Evolutionary conservation across 1,140 invertebrate species (phyloP).

Genomic region (Spodoptera frugiperda): DNA sequence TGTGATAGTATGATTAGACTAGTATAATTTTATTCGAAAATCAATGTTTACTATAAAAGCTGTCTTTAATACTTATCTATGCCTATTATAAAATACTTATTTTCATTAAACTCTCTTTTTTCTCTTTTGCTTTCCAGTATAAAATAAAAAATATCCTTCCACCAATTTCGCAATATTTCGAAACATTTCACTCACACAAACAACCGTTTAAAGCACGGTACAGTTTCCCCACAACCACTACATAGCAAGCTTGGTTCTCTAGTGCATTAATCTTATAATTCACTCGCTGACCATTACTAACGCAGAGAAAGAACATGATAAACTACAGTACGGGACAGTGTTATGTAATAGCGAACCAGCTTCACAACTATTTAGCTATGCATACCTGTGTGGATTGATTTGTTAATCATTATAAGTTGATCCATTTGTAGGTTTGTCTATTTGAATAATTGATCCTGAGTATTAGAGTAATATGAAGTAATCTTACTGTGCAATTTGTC

Average conservation of each 20-base stretch:
- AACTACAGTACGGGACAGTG: not conserved
- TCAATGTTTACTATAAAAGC: no score
- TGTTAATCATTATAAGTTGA: constrained; percentile 3
- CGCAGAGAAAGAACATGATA: constrained; percentile 10
- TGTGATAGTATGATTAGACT: no score
- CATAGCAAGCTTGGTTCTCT: constrained; percentile 16
- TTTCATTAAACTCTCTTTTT: no score
- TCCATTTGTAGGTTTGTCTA: not conserved
- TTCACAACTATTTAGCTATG: constrained; percentile 25
- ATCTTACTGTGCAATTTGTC: no score
- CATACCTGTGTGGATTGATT: constrained; percentile 11
- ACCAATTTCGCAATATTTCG: no score
- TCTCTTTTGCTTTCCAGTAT: no score
- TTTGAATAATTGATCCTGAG: not conserved
- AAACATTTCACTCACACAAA: no score
- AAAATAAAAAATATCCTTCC: no score
- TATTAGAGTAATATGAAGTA: not conserved
- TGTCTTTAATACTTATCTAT: no score
- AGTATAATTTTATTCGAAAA: not conserved
- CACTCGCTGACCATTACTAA: constrained; percentile 21
- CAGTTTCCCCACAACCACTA: not conserved
- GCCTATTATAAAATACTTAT: no score
- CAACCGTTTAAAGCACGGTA: not conserved
- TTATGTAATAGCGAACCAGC: constrained; percentile 23
- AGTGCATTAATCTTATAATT: constrained; percentile 30